A percentile compares a stretch with the other conserved stretches of the same genome.
phyloP scores from a whole-genome alignment of 2,888 invertebrate species.

The Andrena flavipes region DNA sequence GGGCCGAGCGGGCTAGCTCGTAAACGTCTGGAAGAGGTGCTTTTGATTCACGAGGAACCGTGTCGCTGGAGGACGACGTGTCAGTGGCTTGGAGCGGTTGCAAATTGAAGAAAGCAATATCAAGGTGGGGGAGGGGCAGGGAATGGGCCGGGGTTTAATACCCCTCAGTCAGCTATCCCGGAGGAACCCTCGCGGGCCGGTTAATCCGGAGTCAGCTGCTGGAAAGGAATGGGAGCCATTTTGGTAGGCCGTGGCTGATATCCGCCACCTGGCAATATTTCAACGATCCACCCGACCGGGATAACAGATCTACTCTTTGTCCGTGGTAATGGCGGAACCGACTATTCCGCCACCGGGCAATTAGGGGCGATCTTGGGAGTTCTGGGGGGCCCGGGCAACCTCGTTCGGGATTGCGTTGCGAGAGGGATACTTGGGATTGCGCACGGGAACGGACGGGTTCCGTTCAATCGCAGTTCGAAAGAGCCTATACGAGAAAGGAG shows the following conservation, averaged over 20 bases:
- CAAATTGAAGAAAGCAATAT: constrained; percentile 77
- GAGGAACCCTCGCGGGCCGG: constrained; percentile 65
- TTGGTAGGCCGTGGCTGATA: constrained; percentile 71
- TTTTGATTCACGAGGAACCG: constrained; percentile 23
- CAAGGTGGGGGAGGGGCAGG: constrained; percentile 1
- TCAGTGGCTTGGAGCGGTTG: constrained; percentile 59
- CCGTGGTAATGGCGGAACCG: constrained; percentile 53
- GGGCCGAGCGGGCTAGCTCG: not conserved
- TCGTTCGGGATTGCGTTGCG: constrained; percentile 7
- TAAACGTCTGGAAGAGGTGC: constrained; percentile 28
- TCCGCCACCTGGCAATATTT: constrained; percentile 76
- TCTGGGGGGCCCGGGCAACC: not conserved
- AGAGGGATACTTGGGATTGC: not conserved
- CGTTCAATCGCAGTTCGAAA: constrained; percentile 29
- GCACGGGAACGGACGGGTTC: not conserved
- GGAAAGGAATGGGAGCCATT: constrained; percentile 75
- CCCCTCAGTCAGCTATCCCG: constrained; percentile 71
- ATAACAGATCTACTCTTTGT: constrained; percentile 66
- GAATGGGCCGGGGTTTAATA: constrained; percentile 62
- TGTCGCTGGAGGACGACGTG: not conserved
- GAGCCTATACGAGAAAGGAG: not conserved
- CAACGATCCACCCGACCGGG: constrained; percentile 66
- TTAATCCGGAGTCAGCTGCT: constrained; percentile 77
- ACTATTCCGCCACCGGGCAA: constrained; percentile 56
- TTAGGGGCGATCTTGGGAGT: constrained; percentile 57